phyloP scores from a whole-genome alignment of 2,113 vertebrate genomes.

The Henicopernis longicauda region DNA sequence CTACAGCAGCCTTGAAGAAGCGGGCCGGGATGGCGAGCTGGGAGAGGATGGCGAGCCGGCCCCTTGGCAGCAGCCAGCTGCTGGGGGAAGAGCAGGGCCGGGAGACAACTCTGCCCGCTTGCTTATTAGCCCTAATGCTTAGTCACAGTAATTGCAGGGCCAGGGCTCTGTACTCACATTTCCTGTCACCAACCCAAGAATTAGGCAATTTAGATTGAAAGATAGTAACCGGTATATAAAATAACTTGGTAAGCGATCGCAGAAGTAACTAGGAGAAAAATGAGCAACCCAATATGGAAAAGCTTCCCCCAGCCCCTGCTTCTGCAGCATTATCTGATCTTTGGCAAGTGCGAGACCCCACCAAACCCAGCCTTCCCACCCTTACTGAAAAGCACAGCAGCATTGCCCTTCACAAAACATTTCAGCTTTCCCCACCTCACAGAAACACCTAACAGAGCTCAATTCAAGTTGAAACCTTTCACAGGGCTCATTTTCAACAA shows the following conservation, averaged over 20 bases:
- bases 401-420: background rate
- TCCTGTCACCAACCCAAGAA: conserved; percentile 45
- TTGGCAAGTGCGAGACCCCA: background rate
- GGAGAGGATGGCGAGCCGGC: background rate
- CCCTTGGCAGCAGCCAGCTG: background rate
- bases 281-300: background rate
- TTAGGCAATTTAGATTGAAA: conserved; percentile 42
- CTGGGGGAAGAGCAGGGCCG: background rate
- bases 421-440: background rate
- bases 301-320: background rate
- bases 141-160: conserved; percentile 31
- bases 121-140: background rate
- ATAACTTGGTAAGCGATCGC: background rate
- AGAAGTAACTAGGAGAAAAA: background rate
- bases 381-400: background rate
- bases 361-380: background rate
- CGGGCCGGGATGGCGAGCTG: accelerated
- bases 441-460: conserved; percentile 4
- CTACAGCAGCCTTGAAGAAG: background rate
- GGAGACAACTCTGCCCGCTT: background rate
- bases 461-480: conserved; percentile 17
- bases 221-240: conserved; percentile 17
- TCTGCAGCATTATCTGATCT: background rate
- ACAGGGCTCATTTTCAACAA: background rate
- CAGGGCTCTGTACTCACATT: conserved; percentile 13